phyloP scores from a whole-genome alignment of 2,888 invertebrate species.

The Diaperis boleti region DNA sequence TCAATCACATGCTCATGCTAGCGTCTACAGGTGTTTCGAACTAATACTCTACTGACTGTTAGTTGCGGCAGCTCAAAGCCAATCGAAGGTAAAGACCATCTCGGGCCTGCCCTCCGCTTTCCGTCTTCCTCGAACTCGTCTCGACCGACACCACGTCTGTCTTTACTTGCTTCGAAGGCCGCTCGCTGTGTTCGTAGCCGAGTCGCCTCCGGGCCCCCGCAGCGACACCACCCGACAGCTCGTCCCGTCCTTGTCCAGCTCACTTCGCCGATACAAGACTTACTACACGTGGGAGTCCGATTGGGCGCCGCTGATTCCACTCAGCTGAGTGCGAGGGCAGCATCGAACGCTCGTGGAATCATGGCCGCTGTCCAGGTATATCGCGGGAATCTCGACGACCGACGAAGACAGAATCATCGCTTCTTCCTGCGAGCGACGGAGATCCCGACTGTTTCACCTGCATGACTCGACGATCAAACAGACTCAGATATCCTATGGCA shows the following conservation, averaged over 20 bases:
- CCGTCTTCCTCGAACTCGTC: slow-evolving; percentile 43
- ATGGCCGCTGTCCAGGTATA: slow-evolving; percentile 61
- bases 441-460: slow-evolving; percentile 55
- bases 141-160: slow-evolving; percentile 50
- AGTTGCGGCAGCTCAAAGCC: slow-evolving; percentile 63
- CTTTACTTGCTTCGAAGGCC: slow-evolving; percentile 55
- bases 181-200: slow-evolving; percentile 62
- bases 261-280: slow-evolving; percentile 6
- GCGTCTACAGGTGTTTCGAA: slow-evolving; percentile 68
- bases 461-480: slow-evolving; percentile 54
- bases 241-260: slow-evolving; percentile 61
- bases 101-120: slow-evolving; percentile 30
- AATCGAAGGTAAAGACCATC: slow-evolving; percentile 57
- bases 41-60: slow-evolving; percentile 68
- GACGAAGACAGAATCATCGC: slow-evolving; percentile 17
- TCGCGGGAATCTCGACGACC: slow-evolving; percentile 45
- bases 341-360: slow-evolving; percentile 58
- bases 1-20: slow-evolving; percentile 67
- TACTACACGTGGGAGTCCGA: slow-evolving; percentile 28
- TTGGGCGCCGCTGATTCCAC: slow-evolving; percentile 54
- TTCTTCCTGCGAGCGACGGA: slow-evolving; percentile 20
- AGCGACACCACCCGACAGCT: slow-evolving; percentile 70
- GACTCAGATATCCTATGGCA: slow-evolving; percentile 54
- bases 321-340: slow-evolving; percentile 59
- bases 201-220: slow-evolving; percentile 78